phyloP scores from a whole-genome alignment of 2,888 invertebrate genomes.

The Chrysolina oricalcia region DNA sequence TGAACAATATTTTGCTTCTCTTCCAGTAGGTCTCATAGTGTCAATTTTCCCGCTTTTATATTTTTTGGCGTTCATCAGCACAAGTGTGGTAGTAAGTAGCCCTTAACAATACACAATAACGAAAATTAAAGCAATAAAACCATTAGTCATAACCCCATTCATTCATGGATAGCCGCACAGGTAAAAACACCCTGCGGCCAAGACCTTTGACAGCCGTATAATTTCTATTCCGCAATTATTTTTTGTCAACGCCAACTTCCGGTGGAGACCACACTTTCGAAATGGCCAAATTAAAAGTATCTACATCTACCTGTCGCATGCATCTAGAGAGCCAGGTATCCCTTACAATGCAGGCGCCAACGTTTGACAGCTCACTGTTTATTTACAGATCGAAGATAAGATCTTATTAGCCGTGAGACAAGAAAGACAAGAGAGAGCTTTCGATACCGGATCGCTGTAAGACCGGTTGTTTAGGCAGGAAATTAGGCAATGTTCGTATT shows the following conservation, averaged over 20 bases:
- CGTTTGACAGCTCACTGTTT: constrained; percentile 64
- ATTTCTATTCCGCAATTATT: constrained; percentile 42
- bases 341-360: constrained; percentile 63
- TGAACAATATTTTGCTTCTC: too few relatives aligned
- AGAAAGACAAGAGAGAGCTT: constrained; percentile 37
- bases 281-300: constrained; percentile 49
- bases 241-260: constrained; percentile 58
- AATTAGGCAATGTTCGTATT: constrained; percentile 31
- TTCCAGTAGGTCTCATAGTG: too few relatives aligned
- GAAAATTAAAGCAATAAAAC: background rate
- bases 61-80: too few relatives aligned
- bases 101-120: background rate
- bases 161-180: constrained; percentile 34
- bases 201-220: constrained; percentile 31
- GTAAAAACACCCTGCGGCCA: constrained; percentile 42
- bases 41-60: too few relatives aligned
- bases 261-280: constrained; percentile 48
- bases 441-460: constrained; percentile 33
- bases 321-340: constrained; percentile 55
- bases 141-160: background rate
- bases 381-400: constrained; percentile 62
- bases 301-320: constrained; percentile 57
- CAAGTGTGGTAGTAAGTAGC: background rate
- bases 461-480: constrained; percentile 27
- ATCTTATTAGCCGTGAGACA: constrained; percentile 52